These are phyloP conservation scores for Enteromius paludinosus DNA, from an alignment of 2,797 vertebrate genomes.

Conservation along the genomic window DNA sequence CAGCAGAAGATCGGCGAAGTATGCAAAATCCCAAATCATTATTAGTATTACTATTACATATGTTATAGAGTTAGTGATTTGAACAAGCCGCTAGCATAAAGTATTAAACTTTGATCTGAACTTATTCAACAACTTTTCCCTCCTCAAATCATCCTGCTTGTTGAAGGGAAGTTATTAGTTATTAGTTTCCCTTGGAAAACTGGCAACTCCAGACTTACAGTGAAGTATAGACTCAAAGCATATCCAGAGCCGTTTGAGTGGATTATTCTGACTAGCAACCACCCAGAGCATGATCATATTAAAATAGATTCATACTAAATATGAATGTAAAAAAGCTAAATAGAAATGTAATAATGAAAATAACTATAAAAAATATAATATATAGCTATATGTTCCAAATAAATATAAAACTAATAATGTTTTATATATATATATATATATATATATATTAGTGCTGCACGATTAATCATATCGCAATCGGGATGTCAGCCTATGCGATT, in stretches of 20 bases:
- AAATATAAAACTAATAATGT: too few species aligned
- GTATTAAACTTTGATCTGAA: conserved; percentile 3
- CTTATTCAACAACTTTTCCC: not conserved
- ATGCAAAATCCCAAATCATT: not conserved
- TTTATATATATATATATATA: too few species aligned
- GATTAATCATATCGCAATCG: too few species aligned
- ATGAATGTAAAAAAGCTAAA: not conserved
- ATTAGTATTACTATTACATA: not conserved
- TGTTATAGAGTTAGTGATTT: not conserved
- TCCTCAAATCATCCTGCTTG: not conserved
- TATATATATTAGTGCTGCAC: too few species aligned
- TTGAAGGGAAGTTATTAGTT: not conserved
- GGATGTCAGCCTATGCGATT: too few species aligned
- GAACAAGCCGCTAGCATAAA: not conserved
- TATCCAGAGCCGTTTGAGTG: not conserved
- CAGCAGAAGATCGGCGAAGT: not conserved
- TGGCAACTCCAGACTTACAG: not conserved
- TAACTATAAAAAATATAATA: not conserved
- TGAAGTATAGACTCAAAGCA: not conserved
- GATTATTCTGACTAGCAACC: not conserved
- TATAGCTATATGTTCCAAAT: too few species aligned
- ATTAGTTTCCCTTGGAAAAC: not conserved
- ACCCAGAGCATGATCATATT: not conserved
- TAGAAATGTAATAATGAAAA: not conserved
- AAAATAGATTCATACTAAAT: not conserved